Evolutionary conservation across 2,797 vertebrate genomes (phyloP), one percentile per base, ranked within the genome.

Genomic region (Tachyglossus aculeatus): DNA sequence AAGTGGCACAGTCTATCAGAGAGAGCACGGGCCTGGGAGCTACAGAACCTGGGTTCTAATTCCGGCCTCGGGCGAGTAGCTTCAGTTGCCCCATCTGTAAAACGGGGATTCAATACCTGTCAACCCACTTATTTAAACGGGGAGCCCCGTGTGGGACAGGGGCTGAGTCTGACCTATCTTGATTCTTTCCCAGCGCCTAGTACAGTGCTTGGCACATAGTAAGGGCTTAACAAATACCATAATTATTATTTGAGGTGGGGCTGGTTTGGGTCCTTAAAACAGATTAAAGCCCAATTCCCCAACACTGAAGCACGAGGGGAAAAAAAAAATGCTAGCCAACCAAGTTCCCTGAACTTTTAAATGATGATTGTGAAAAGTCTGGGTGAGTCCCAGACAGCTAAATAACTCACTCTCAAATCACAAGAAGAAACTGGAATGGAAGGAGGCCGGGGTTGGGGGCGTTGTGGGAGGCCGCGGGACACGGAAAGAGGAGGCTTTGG

Each of bases 401-500:
- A 70, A 64, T 70, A 56, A 75, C 70, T 5, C n/a, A n/a, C n/a
- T n/a, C n/a, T n/a, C 56, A 77, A 82, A 82, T 71, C 71, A 58
- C 70, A 81, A 86, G 63, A 71, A 84, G 78, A 78, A 43, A 70
- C 62, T 48, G 70, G 82, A n/a, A 11, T 69, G 81, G 79, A 65
- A 55, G 40, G 47, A 4, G 15, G 67, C 73, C n/a, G 57, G 77
- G 81, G 76, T 79, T 10, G 39, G 74, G 74, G 82, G 79, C 73
- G 71, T 61, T 18, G 41, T 7, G 9, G 12, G 44, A 29, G 0
- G 12, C 29, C 4, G 47, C 7, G 56, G 29, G 24, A n/a, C 75
- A 75, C 0, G 1, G 43, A 43, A 72, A 59, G 77, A n/a, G 3
- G 14, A 39, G 39, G 47, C 13, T 40, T 12, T 61, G 70, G 38